Base-by-base conservation (phyloP, 1,140 invertebrate genomes). In the Pygmarrhopalites habei region DNA sequence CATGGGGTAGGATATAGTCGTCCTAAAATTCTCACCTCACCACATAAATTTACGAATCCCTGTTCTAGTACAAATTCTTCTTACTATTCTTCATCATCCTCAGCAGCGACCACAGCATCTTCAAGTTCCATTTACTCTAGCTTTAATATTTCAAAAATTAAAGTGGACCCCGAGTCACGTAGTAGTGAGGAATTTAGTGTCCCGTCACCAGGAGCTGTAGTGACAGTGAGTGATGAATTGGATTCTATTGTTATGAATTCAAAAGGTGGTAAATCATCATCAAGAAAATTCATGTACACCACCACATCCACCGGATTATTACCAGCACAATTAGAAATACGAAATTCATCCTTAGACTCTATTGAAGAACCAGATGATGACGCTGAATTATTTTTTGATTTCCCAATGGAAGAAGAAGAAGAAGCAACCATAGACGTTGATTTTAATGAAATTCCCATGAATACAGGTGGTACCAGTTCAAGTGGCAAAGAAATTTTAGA, bases 341-440 rank as follows among this genome's bases (percentile, higher is more conserved):
- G 57, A 4, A 59, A 46, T 59, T 14, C 29, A 5, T 43, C 39
- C 21, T 25, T 46, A 44, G 57, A 59, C 25, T 23, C 57, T 17
- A 12, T 23, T 21, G 25, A 26, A 12, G 23, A 59, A 46, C 23
- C 57, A 59, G 57, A 59, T 7, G 57, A 44, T 46, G 57, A 59
- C 10, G 19, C 25, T 14, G 58, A 51, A 32, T 29, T 51, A 19
- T 30, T 60, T 21, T 23, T 60, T 12, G 58, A 60, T 39, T 52
- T 60, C 35, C 58, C 44, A 29, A 60, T 60, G 25, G 58, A 60
- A 60, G 58, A 35, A 29, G 44, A 55, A 19, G 58, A 51, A 28
- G 44, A 60, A 21, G 21, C 21, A 5, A 10, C 10, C n/a, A 25
- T 51, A 15, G 44, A 51, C 28, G 58, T 60, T 5, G 58, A 60